These are phyloP conservation scores for Scomber colias DNA, from an alignment of 2,113 vertebrate genomes.

Conservation along the genomic window DNA sequence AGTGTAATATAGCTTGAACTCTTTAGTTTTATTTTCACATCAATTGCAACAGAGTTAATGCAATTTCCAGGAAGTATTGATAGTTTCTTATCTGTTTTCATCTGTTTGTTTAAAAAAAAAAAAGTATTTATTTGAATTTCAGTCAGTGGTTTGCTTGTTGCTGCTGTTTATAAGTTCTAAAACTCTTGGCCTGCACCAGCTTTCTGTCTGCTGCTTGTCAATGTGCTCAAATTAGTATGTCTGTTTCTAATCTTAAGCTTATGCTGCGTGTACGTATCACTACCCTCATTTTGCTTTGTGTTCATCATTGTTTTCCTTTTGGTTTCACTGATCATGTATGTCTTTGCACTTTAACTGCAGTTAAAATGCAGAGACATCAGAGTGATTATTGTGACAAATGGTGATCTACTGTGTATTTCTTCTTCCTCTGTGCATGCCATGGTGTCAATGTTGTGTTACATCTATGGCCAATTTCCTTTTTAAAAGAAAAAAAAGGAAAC, in stretches of 20 bases:
- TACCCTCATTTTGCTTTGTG: slow-evolving; percentile 86
- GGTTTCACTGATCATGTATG: background rate
- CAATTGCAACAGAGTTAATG: slow-evolving; percentile 19
- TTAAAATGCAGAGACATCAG: slow-evolving; percentile 77
- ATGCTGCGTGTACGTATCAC: slow-evolving; percentile 83
- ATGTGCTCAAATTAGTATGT: slow-evolving; percentile 88
- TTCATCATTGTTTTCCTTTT: slow-evolving; percentile 86
- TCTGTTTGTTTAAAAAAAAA: background rate
- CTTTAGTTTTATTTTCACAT: background rate
- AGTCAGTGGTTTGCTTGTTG: slow-evolving; percentile 37
- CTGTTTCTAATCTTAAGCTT: slow-evolving; percentile 89
- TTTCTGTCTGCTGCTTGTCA: slow-evolving; percentile 88
- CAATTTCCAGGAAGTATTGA: background rate
- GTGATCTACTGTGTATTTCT: slow-evolving; percentile 68
- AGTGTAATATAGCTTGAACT: too few relatives aligned
- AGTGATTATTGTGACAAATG: slow-evolving; percentile 81
- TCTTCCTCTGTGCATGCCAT: slow-evolving; percentile 85
- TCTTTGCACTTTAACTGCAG: slow-evolving; percentile 89
- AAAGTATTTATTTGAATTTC: background rate
- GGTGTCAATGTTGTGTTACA: slow-evolving; percentile 52
- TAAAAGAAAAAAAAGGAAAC: background rate
- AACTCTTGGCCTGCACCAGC: slow-evolving; percentile 50
- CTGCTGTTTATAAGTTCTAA: slow-evolving; percentile 24
- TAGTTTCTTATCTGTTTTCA: slow-evolving; percentile 12
- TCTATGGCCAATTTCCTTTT: background rate